Conservation (phyloP, 2,888 invertebrate genomes). For the Xanthostigma xanthostigma region DNA sequence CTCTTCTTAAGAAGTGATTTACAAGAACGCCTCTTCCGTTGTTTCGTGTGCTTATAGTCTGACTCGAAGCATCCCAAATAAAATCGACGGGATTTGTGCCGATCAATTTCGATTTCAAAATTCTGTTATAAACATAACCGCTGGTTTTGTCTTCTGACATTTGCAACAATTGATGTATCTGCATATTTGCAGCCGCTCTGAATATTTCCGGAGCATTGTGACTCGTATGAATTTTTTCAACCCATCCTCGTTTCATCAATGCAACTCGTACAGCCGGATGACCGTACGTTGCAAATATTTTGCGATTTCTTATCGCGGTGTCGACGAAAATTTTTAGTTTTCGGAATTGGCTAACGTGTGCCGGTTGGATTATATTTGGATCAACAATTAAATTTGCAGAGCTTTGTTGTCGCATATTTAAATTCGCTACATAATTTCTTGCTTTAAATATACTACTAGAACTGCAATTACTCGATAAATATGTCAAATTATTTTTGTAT, state of each 20-base stretch:
- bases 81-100: constrained; percentile 49
- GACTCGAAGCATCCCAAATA: constrained; percentile 45
- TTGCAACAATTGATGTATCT: constrained; percentile 1
- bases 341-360: constrained; percentile 7
- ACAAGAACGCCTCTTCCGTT: constrained; percentile 21
- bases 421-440: no score
- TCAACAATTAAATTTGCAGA: no score
- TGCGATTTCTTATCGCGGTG: constrained; percentile 32
- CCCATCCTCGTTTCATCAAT: constrained; percentile 51
- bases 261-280: constrained; percentile 39
- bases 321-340: constrained; percentile 31
- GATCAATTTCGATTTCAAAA: constrained; percentile 43
- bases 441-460: no score
- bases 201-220: constrained; percentile 21
- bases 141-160: constrained; percentile 20
- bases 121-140: constrained; percentile 19
- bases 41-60: constrained; percentile 21
- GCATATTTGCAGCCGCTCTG: constrained; percentile 18
- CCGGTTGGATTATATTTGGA: background rate
- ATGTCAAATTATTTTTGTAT: no score
- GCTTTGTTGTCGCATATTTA: no score
- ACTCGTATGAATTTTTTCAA: constrained; percentile 45
- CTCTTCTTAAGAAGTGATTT: constrained; percentile 14
- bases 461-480: no score
- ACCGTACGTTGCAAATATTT: constrained; percentile 41